Evolutionary conservation across 2,888 invertebrate species (phyloP).

Genomic region (Bombylius discolor): DNA sequence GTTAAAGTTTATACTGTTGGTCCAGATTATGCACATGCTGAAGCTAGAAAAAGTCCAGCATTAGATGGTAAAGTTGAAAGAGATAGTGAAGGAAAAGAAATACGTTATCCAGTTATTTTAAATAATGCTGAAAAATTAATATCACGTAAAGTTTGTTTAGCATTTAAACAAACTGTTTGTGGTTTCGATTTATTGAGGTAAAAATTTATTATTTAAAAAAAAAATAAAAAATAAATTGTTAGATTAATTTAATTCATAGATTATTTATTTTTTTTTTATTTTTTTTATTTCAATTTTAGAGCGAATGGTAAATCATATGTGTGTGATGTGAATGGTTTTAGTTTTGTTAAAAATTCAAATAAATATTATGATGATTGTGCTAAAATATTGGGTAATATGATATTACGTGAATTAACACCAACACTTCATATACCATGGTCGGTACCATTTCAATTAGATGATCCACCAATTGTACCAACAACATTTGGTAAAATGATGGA

Average conservation of each 20-base stretch:
- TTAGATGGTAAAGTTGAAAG: conserved; percentile 96
- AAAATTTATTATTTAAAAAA: conserved; percentile 4
- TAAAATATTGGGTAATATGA: conserved; percentile 96
- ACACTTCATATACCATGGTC: conserved; percentile 96
- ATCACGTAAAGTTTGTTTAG: conserved; percentile 91
- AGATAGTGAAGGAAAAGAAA: conserved; percentile 95
- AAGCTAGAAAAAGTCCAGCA: conserved; percentile 96
- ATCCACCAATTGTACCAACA: conserved; percentile 97
- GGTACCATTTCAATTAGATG: conserved; percentile 92
- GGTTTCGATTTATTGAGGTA: conserved; percentile 92
- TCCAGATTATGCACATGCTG: conserved; percentile 98
- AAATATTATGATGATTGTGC: conserved; percentile 99
- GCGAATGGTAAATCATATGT: conserved; percentile 98
- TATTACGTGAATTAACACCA: conserved; percentile 84
- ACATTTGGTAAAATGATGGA: conserved; percentile 97
- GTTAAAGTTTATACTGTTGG: conserved; percentile 95
- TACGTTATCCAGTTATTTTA: conserved; percentile 95
- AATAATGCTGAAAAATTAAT: conserved; percentile 96
- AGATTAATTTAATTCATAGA: not conserved
- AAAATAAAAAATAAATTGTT: not conserved
- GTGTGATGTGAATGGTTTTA: conserved; percentile 99
- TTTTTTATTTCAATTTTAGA: conserved; percentile 38
- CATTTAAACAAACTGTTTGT: conserved; percentile 97
- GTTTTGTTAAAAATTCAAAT: conserved; percentile 98
- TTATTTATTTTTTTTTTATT: not conserved